Evolutionary conservation across 2,888 invertebrate genomes (phyloP), one percentile per base, ranked within the genome.

Genomic region (Junonia oenone): DNA sequence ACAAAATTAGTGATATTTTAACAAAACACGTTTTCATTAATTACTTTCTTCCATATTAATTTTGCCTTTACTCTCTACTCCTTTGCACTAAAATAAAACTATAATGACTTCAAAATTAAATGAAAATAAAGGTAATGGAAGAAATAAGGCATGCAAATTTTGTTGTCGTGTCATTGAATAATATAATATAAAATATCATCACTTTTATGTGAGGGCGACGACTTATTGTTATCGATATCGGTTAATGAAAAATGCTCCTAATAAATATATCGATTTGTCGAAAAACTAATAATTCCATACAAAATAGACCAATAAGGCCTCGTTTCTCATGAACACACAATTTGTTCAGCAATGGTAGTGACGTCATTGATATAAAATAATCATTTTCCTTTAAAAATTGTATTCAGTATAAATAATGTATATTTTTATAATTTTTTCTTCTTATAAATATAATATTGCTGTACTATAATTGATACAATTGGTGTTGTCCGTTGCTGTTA

Each of bases 271-370:
- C 13, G 2, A 38, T 4, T 38, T 9, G 2, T 19, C 17, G 19
- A 19, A 40, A 40, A 40, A 19, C n/a, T 17, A 40, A 19, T 40
- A 40, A 43, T 14, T 26, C 33, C 33, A 54, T n/a, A 52, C 46
- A 45, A 56, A 45, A 43, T 35, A 15, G 56, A 49, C 56, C 59
- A 56, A 56, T 59, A 59, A 43, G 56, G 56, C 56, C 51, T 26
- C 26, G 38, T 56, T 55, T 15, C 33, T 13, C n/a, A 45, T 52
- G 56, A 58, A 58, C 58, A 56, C 51, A 62, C 52, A 48, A 31
- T 53, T 56, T 53, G 50, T 51, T 51, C 50, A 22, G 17, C 14
- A 46, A 55, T 49, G 62, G 58, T 57, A 61, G 55, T 61, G 31
- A 38, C 58, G 47, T 56, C 58, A 59, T 43, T 49, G 27, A 33